A percentile compares a stretch with the other conserved stretches of the same genome.
Conservation (phyloP, 1,140 invertebrate genomes). For the Paralvinella palmiformis region DNA sequence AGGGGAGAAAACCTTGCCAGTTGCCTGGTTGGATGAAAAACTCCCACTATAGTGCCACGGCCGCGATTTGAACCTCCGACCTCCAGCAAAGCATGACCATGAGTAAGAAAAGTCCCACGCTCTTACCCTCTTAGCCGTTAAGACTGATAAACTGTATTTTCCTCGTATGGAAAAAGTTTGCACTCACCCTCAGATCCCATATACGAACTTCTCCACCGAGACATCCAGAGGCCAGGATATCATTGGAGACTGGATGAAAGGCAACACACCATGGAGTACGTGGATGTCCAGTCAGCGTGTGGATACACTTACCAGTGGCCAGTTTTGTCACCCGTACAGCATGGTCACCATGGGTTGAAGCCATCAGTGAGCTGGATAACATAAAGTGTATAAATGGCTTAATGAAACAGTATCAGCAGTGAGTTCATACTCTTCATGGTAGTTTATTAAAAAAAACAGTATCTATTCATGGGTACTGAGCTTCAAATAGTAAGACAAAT, state of each 20-base stretch:
- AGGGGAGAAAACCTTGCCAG: no score
- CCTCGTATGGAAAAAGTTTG: no score
- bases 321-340: constrained; percentile 83
- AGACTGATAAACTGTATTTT: no score
- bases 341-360: constrained; percentile 86
- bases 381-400: neutral
- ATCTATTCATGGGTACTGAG: neutral
- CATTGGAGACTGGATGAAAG: constrained; percentile 77
- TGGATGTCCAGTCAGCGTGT: constrained; percentile 73
- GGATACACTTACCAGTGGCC: constrained; percentile 68
- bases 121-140: no score
- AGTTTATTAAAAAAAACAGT: no score
- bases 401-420: neutral
- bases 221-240: constrained; percentile 81
- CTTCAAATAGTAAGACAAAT: neutral
- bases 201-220: constrained; percentile 82
- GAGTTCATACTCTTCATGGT: no score
- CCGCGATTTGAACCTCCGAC: no score
- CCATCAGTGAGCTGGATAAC: constrained; percentile 66
- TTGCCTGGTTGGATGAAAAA: no score
- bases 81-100: no score
- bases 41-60: no score
- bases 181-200: constrained; percentile 80
- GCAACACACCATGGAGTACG: constrained; percentile 87
- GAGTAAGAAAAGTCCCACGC: no score